Percentiles rank a stretch among this genome's conserved stretches.
Evolutionary conservation across 2,797 vertebrate genomes (phyloP).

Genomic region (Delichon dasypus): DNA sequence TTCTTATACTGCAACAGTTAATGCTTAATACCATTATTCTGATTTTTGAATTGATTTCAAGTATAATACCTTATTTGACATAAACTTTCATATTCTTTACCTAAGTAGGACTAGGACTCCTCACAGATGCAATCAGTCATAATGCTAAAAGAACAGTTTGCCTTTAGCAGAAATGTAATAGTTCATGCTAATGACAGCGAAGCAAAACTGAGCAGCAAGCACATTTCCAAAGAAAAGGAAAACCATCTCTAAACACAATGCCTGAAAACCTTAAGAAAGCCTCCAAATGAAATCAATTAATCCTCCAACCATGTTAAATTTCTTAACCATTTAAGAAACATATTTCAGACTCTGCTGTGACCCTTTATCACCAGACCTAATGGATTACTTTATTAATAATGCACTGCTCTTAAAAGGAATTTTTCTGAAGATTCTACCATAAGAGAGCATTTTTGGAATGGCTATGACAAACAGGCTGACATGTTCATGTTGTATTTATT

Average conservation of each 20-base stretch:
- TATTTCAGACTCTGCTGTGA: slow-evolving; percentile 78
- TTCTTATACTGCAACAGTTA: slow-evolving; percentile 9
- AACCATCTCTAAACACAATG: slow-evolving; percentile 62
- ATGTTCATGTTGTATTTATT: slow-evolving; percentile 72
- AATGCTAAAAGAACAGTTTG: slow-evolving; percentile 42
- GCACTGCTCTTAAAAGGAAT: slow-evolving; percentile 82
- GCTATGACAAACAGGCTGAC: slow-evolving; percentile 77
- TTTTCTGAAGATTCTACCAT: slow-evolving; percentile 75
- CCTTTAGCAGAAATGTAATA: slow-evolving; percentile 22
- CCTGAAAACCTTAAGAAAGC: slow-evolving; percentile 72
- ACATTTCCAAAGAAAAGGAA: slow-evolving; percentile 48
- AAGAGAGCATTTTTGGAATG: slow-evolving; percentile 75
- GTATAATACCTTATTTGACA: slow-evolving; percentile 57
- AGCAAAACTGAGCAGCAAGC: slow-evolving; percentile 49
- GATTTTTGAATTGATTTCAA: slow-evolving; percentile 61
- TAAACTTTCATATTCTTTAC: slow-evolving; percentile 56
- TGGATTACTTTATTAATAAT: slow-evolving; percentile 86
- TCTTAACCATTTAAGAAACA: slow-evolving; percentile 79
- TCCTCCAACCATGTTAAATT: slow-evolving; percentile 78
- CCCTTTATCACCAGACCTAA: slow-evolving; percentile 80
- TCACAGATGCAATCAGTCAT: slow-evolving; percentile 41
- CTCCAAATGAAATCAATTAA: slow-evolving; percentile 83
- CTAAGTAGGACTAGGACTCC: slow-evolving; percentile 10
- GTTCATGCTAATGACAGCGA: not conserved
- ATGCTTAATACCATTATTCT: slow-evolving; percentile 41